A percentile compares a stretch with the other conserved stretches of the same genome.
Evolutionary conservation across 2,113 vertebrate genomes (phyloP).

Genomic region (Hipposideros armiger): DNA sequence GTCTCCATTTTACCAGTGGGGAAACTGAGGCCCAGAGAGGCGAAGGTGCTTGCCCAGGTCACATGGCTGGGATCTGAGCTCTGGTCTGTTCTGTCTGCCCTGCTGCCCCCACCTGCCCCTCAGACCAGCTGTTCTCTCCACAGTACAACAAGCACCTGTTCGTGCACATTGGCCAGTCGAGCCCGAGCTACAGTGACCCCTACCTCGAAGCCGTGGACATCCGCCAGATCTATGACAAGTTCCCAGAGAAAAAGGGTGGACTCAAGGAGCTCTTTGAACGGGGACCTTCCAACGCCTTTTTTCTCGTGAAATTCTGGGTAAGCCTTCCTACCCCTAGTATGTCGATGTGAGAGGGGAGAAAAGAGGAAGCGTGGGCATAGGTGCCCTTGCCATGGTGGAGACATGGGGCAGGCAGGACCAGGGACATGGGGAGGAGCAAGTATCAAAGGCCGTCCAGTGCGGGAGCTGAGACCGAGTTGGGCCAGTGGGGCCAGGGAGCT

Average conservation of each 20-base stretch:
- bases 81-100: background rate
- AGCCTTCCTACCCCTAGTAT: slow-evolving; percentile 60
- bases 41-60: background rate
- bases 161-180: slow-evolving; percentile 95
- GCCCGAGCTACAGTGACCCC: slow-evolving; percentile 93
- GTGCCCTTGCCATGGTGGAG: background rate
- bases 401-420: background rate
- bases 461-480: fast-evolving
- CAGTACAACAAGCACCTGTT: slow-evolving; percentile 98
- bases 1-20: background rate
- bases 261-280: slow-evolving; percentile 96
- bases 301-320: slow-evolving; percentile 98
- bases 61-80: background rate
- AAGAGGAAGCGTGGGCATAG: too few species aligned
- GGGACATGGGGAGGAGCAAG: too few species aligned
- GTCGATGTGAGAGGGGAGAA: fast-evolving
- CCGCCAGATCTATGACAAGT: slow-evolving; percentile 97
- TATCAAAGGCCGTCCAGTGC: fast-evolving
- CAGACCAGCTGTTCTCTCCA: slow-evolving; percentile 49
- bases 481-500: background rate
- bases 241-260: slow-evolving; percentile 96
- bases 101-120: background rate
- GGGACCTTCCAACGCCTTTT: slow-evolving; percentile 94
- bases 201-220: slow-evolving; percentile 96
- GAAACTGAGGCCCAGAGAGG: background rate